Evolutionary conservation across 2,113 vertebrate genomes (phyloP).

Genomic region (Mugil cephalus): DNA sequence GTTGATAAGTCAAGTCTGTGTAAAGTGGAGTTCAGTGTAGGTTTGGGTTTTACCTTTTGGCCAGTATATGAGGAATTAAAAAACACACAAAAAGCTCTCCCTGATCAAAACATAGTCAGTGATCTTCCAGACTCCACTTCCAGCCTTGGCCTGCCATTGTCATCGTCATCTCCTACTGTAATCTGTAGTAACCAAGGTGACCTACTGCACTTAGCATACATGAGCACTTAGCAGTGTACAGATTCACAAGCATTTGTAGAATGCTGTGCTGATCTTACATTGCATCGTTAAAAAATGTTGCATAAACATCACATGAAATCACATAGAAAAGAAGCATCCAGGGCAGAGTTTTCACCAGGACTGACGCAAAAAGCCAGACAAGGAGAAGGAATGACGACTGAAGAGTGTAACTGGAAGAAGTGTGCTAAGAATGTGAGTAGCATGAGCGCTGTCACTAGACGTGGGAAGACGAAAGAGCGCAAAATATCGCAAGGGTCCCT

Average conservation of each 20-base stretch:
- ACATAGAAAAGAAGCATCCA: constrained; percentile 1
- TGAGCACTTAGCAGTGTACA: constrained; percentile 47
- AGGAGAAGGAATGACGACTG: constrained; percentile 1
- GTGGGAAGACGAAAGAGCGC: background rate
- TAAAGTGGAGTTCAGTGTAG: background rate
- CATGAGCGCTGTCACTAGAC: constrained; percentile 4
- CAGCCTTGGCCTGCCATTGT: constrained; percentile 71
- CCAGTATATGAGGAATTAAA: background rate
- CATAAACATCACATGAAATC: constrained; percentile 11
- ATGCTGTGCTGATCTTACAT: constrained; percentile 3
- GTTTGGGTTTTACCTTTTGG: too few species aligned
- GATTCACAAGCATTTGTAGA: constrained; percentile 16
- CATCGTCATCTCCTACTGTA: constrained; percentile 75
- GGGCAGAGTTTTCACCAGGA: background rate
- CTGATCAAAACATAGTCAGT: constrained; percentile 38
- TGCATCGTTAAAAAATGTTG: constrained; percentile 1
- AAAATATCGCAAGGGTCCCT: constrained; percentile 26
- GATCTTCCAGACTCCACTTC: constrained; percentile 44
- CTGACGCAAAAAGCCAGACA: background rate
- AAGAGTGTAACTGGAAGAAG: background rate
- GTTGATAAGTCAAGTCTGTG: constrained; percentile 10
- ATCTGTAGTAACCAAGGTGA: constrained; percentile 85
- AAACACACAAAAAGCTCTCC: constrained; percentile 1
- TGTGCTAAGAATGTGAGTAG: constrained; percentile 12
- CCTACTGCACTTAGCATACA: constrained; percentile 73